Evolutionary conservation across 2,888 invertebrate species (phyloP).

Genomic region (Cataglyphis altisquamis): DNA sequence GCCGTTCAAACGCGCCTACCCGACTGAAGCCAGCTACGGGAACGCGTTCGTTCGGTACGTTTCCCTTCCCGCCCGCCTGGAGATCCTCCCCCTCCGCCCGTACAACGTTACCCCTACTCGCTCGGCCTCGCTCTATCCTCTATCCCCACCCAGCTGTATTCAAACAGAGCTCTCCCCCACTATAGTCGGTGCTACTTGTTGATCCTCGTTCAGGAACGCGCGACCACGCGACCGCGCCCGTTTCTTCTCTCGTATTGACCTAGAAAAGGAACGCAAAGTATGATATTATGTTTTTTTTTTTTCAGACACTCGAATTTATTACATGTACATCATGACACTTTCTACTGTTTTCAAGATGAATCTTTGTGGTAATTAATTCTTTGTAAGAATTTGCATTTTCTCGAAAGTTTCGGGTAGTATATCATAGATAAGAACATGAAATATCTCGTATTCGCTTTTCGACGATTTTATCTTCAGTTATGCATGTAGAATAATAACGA

Average conservation of each 20-base stretch:
- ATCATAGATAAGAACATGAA: neutral
- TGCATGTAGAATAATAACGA: neutral
- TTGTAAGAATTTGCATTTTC: neutral
- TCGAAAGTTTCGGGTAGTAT: neutral
- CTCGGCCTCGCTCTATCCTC: constrained; percentile 38
- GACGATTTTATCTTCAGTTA: neutral
- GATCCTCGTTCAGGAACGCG: constrained; percentile 77
- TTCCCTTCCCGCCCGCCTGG: constrained; percentile 48
- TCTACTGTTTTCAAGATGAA: neutral
- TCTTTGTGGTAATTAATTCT: neutral
- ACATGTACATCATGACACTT: neutral
- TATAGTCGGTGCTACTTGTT: constrained; percentile 74
- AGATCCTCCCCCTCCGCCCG: constrained; percentile 51
- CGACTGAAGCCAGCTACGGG: constrained; percentile 73
- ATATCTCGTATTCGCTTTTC: neutral
- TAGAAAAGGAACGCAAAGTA: neutral
- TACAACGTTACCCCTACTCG: constrained; percentile 29
- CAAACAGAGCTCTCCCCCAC: constrained; percentile 73
- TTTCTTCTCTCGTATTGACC: neutral
- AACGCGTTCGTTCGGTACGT: constrained; percentile 60
- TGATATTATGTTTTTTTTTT: neutral
- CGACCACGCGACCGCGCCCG: neutral
- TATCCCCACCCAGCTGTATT: constrained; percentile 59
- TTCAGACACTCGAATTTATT: neutral
- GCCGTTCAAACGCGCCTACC: constrained; percentile 75